Evolutionary conservation across 2,888 invertebrate genomes (phyloP).

Genomic region (Operophtera brumata): DNA sequence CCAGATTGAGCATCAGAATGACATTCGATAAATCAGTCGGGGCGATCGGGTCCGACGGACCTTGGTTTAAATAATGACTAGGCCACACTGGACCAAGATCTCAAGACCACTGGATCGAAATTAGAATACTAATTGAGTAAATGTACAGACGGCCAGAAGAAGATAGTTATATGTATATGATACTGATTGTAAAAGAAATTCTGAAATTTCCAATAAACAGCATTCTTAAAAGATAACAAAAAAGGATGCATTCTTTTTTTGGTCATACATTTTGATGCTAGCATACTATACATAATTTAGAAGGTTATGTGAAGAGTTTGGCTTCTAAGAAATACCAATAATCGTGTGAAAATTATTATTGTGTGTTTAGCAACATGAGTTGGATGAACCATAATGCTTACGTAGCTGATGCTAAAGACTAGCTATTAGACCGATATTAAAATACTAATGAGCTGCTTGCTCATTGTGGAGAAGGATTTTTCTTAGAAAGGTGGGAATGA

Average conservation of each 20-base stretch:
- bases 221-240: too few species aligned
- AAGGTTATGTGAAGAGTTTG: too few species aligned
- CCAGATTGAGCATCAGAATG: conserved; percentile 35
- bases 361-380: too few species aligned
- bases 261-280: too few species aligned
- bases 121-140: conserved; percentile 26
- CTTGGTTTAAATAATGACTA: conserved; percentile 31
- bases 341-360: not conserved
- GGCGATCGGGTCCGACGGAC: conserved; percentile 40
- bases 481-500: conserved; percentile 13
- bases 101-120: conserved; percentile 10
- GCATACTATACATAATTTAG: too few species aligned
- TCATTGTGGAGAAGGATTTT: not conserved
- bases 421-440: not conserved
- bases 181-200: too few species aligned
- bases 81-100: conserved; percentile 5
- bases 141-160: not conserved
- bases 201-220: too few species aligned
- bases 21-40: conserved; percentile 62
- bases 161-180: not conserved
- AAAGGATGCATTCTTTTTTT: too few species aligned
- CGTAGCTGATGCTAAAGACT: conserved; percentile 5
- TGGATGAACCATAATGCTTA: not conserved
- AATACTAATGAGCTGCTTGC: conserved; percentile 9
- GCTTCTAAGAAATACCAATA: not conserved